Base-by-base conservation (phyloP, 30 jellyfish, hydroid and myxozoan genomes). In the Cassiopea andromeda region DNA sequence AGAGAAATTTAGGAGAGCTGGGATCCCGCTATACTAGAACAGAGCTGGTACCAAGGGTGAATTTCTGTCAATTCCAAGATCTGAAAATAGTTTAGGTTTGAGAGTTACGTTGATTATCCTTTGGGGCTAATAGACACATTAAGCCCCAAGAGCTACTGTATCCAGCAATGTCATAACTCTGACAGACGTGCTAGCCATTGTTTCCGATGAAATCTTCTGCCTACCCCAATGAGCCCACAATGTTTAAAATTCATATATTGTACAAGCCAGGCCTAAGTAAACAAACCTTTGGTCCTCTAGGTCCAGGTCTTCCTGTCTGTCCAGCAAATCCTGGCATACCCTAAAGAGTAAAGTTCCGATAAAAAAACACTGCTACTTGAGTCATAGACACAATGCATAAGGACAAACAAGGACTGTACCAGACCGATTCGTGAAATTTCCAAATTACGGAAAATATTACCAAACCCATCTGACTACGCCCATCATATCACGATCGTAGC, bases 211-310 rank as follows among this genome's bases (percentile, higher is more conserved):
- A 54, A 54, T 54, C 64, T 54, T 54, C 64, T 54, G 64, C 64
- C 12, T 54, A 54, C 64, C 64, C 7, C 64, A 27, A 27, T 27
- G 38, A 27, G 38, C 38, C 38, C 38, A 27, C 17, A 12, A 70
- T n/a, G 17, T 2, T 70, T 6, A 46, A 46, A 70, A 70, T 12
- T 7, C 46, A 70, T 16, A n/a, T 70, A 12, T 13, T 70, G 79
- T 10, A 10, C 12, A 54, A 12, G 14, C 48, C 44, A 13, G 46
- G 64, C 12, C 64, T 10, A 54, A 64, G 48, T 9, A 48, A 71
- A 54, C 87, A 43, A 6, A 97, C 98, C 90, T 83, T 81, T n/a
- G 81, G 93, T 58, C 98, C 98, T 49, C 92, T 58, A 67, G 91
- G 75, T 68, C 98, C 98, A 4, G 96, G 97, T 48, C 91, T 77